A percentile compares a stretch with the other conserved stretches of the same genome.
phyloP scores from a whole-genome alignment of 2,113 vertebrate genomes.

The Ceyx melanurus region DNA sequence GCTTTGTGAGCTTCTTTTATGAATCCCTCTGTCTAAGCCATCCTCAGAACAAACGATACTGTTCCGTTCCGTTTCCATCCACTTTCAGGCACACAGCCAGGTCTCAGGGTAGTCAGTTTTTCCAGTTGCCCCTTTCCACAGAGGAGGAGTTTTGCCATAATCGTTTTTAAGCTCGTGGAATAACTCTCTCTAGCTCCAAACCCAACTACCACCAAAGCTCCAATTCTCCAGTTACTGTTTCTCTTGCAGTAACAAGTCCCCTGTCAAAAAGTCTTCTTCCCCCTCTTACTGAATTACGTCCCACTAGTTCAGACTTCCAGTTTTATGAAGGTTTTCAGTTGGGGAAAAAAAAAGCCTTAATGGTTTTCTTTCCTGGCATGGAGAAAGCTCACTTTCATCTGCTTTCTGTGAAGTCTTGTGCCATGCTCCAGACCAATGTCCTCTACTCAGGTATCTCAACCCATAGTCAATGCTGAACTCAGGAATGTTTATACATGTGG shows the following conservation, averaged over 20 bases:
- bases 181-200: background rate
- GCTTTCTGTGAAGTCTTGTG: background rate
- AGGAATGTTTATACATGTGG: background rate
- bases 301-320: background rate
- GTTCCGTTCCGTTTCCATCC: background rate
- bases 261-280: background rate
- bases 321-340: conserved; percentile 5
- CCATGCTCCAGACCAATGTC: background rate
- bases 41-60: background rate
- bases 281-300: background rate
- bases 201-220: background rate
- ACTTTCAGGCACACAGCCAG: conserved; percentile 22
- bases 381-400: background rate
- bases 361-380: background rate
- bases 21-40: background rate
- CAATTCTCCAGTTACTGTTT: background rate
- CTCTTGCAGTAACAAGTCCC: background rate
- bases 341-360: background rate
- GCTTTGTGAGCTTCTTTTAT: background rate
- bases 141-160: background rate
- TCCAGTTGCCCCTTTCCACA: background rate
- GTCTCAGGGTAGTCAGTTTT: background rate
- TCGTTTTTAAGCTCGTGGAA: background rate
- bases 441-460: background rate
- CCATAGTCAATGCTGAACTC: background rate